phyloP scores from a whole-genome alignment of 2,797 vertebrate species.

The Miichthys miiuy region DNA sequence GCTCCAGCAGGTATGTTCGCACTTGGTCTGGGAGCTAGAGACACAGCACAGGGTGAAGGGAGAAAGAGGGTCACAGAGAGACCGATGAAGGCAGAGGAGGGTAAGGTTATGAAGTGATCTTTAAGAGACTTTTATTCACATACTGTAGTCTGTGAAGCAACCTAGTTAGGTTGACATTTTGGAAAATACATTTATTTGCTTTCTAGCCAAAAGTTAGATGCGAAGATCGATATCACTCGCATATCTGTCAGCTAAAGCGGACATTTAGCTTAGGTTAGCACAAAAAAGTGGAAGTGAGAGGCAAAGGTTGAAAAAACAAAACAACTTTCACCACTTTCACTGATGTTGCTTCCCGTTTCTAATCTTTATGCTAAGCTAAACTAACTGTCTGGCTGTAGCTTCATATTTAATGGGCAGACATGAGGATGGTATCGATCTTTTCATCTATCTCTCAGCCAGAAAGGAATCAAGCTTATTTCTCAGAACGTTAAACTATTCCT shows the following conservation, averaged over 20 bases:
- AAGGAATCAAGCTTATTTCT: not conserved
- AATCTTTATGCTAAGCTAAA: conserved; percentile 5
- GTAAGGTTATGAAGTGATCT: not conserved
- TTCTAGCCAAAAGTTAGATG: not conserved
- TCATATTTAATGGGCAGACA: not conserved
- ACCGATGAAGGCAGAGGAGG: not conserved
- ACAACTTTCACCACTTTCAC: not conserved
- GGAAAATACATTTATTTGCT: not conserved
- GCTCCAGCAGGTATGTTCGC: conserved; percentile 81
- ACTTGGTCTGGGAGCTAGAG: conserved; percentile 83
- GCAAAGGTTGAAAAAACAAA: not conserved
- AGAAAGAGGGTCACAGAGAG: not conserved
- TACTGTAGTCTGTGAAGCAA: not conserved
- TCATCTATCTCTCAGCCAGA: not conserved
- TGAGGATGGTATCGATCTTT: not conserved
- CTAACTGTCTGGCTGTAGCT: not conserved
- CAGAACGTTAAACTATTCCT: not conserved
- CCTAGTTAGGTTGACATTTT: not conserved
- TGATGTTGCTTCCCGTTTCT: not conserved
- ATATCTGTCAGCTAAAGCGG: not conserved
- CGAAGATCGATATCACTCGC: not conserved
- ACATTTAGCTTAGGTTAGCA: not conserved
- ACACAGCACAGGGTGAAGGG: not conserved
- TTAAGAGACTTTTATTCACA: not conserved
- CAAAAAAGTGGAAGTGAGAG: not conserved